These are phyloP conservation scores for Mechanitis mazaeus DNA, from an alignment of 2,888 invertebrate species.

Conservation along the genomic window DNA sequence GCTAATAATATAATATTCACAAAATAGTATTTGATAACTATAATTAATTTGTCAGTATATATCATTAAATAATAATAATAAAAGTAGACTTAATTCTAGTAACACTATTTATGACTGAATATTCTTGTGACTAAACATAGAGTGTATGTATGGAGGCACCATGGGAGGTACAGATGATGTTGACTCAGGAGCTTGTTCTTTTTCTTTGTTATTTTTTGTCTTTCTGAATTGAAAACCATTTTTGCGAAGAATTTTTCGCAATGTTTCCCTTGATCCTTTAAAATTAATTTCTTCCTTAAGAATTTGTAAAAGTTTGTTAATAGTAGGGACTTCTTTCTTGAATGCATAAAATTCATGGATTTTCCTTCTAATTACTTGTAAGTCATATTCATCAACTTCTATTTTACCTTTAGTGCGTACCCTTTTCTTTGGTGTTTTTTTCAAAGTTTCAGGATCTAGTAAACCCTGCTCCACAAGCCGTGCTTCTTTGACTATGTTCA, in stretches of 20 bases:
- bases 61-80: neutral
- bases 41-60: neutral
- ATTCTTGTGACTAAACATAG: constrained; percentile 68
- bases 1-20: too few species aligned
- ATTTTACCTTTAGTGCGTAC: constrained; percentile 67
- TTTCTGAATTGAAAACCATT: constrained; percentile 70
- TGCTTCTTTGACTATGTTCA: constrained; percentile 68
- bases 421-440: constrained; percentile 62
- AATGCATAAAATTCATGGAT: constrained; percentile 71
- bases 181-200: constrained; percentile 51
- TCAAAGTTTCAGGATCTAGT: constrained; percentile 64
- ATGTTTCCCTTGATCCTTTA: constrained; percentile 65
- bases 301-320: constrained; percentile 65
- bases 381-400: constrained; percentile 66
- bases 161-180: constrained; percentile 56
- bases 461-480: constrained; percentile 67
- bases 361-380: constrained; percentile 64
- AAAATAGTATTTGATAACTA: too few species aligned
- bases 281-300: constrained; percentile 68
- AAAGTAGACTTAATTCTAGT: constrained; percentile 5
- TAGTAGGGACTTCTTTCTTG: constrained; percentile 70
- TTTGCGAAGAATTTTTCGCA: constrained; percentile 64
- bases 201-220: constrained; percentile 66
- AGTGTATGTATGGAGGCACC: constrained; percentile 65
- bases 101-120: constrained; percentile 47